These are phyloP conservation scores for Stenchaetothrips biformis DNA, from an alignment of 2,888 invertebrate genomes.

Conservation along the genomic window DNA sequence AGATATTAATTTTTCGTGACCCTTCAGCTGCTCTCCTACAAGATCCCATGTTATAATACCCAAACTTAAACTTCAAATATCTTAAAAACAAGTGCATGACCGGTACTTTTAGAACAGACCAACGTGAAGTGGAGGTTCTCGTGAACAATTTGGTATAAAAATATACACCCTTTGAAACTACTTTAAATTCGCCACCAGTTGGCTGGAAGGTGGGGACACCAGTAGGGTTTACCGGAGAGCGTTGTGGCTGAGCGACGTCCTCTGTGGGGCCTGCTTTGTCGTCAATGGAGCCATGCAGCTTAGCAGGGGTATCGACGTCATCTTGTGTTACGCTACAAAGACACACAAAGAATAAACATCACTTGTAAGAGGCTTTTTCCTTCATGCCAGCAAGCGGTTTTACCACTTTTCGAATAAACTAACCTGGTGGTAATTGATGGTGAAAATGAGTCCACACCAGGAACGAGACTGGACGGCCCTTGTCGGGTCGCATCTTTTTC, in stretches of 20 bases:
- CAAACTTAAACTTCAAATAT: too few relatives aligned
- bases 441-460: conserved; percentile 46
- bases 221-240: conserved; percentile 70
- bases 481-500: conserved; percentile 53
- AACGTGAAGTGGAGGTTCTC: too few relatives aligned
- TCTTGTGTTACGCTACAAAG: conserved; percentile 47
- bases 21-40: too few relatives aligned
- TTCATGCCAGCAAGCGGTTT: conserved; percentile 34
- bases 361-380: too few relatives aligned
- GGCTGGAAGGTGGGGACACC: conserved; percentile 87
- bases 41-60: too few relatives aligned
- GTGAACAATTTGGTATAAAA: too few relatives aligned
- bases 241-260: conserved; percentile 53
- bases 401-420: conserved; percentile 34
- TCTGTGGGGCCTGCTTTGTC: conserved; percentile 42
- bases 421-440: conserved; percentile 77
- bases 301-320: conserved; percentile 49
- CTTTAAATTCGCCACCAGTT: conserved; percentile 88
- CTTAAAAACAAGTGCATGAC: too few relatives aligned
- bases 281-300: conserved; percentile 49
- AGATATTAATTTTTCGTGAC: too few relatives aligned
- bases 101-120: too few relatives aligned
- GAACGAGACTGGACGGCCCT: conserved; percentile 57
- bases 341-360: neutral
- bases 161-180: too few relatives aligned